Base-by-base conservation (phyloP, 2,797 vertebrate species). In the Pseudotriccus pelzelni region DNA sequence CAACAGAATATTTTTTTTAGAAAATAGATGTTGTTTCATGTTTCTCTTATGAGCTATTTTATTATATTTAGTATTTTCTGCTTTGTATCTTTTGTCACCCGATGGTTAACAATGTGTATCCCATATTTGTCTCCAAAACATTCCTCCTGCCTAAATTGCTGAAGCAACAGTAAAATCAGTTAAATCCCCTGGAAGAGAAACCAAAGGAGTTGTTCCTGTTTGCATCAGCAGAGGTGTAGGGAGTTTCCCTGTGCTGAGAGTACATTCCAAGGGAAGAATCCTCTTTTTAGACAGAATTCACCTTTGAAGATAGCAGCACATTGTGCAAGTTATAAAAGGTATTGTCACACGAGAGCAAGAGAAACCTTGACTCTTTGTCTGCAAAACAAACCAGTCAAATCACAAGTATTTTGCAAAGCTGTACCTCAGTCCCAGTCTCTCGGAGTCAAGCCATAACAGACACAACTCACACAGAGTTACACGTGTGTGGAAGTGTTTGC, bases 71-170 rank as follows among this genome's bases (percentile, higher is more conserved):
- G 37, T 79, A 59, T 58, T 44, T 12, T 63, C 89, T 93, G 62
- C 37, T 90, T 91, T 94, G 36, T 46, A 2, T 81, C 73, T 76
- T 74, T 79, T 79, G 30, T 88, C 67, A 86, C 79, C 16, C 72
- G 52, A 68, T 81, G 13, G 23, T 69, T 75, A 80, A 46, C 50
- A 81, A 86, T 46, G 17, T 69, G 55, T 55, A 75, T 72, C 53
- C 39, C 58, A 27, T 58, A 52, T 87, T 84, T 88, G 43, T 62
- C 50, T 85, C 46, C 59, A 44, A 93, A 95, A 78, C 28, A n/a
- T 43, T 86, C 37, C 10, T 75, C 9, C 22, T 83, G 18, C 32
- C 73, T 70, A 70, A 90, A 95, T 53, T 80, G 22, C 68, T 84
- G 34, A 39, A 73, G n/a, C 18, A 93, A 76, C 10, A 70, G 23